Percentiles rank a stretch among this genome's conserved stretches.
Evolutionary conservation across 2,797 vertebrate genomes (phyloP).

Genomic region (Spheniscus humboldti): DNA sequence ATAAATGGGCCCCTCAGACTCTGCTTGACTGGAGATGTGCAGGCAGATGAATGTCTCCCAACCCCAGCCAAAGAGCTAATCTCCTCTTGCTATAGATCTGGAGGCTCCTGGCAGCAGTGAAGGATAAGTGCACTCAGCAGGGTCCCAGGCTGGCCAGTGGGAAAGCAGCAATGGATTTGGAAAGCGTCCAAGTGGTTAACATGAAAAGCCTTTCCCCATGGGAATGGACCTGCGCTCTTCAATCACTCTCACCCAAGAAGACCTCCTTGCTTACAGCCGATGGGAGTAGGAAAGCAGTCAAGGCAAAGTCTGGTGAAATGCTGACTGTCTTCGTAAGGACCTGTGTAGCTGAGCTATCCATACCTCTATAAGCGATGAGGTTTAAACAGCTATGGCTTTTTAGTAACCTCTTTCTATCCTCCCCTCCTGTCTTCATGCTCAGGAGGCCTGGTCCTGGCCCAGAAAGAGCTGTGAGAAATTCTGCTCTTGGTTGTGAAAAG

Average conservation of each 20-base stretch:
- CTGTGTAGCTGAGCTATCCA: neutral
- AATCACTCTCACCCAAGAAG: neutral
- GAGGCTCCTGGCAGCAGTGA: neutral
- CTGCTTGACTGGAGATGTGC: neutral
- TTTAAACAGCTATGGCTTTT: neutral
- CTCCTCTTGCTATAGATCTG: slow-evolving; percentile 46
- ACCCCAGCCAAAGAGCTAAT: slow-evolving; percentile 38
- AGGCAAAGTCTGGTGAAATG: neutral
- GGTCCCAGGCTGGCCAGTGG: neutral
- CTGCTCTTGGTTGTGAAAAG: neutral
- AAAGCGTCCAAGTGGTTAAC: neutral
- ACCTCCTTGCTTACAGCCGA: neutral
- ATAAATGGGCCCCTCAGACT: neutral
- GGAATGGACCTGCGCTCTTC: neutral
- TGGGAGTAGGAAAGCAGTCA: neutral
- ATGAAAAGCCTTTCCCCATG: neutral
- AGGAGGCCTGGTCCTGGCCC: neutral
- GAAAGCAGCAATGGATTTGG: neutral
- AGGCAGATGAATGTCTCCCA: slow-evolving; percentile 18
- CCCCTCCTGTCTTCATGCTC: neutral
- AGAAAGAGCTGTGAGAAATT: neutral
- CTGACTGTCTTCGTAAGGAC: neutral
- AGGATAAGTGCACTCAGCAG: slow-evolving; percentile 40
- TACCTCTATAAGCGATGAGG: neutral
- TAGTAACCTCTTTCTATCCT: neutral